A percentile compares a stretch with the other conserved stretches of the same genome.
These are phyloP conservation scores for Neolamprologus hecqui DNA, from an alignment of 2,113 vertebrate species.

Conservation along the genomic window DNA sequence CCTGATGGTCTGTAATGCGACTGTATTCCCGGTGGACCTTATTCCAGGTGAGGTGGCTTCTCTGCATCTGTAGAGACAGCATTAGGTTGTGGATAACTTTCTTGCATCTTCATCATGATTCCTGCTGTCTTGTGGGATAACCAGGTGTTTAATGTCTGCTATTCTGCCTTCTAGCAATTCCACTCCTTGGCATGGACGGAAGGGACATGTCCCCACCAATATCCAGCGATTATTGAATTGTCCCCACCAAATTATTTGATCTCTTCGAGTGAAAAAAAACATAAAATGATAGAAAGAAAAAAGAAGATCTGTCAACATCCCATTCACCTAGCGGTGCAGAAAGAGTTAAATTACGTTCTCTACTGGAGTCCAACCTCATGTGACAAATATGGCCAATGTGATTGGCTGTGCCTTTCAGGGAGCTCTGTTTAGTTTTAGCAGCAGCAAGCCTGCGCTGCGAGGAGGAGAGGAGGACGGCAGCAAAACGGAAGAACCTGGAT, in stretches of 20 bases:
- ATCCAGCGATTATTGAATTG: background rate
- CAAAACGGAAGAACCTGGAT: background rate
- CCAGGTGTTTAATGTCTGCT: background rate
- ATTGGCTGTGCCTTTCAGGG: background rate
- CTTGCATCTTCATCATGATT: background rate
- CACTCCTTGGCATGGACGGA: background rate
- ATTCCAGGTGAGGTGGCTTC: background rate
- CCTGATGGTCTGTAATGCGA: background rate
- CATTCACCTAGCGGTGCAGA: background rate
- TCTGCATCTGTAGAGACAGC: background rate
- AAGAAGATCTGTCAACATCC: background rate
- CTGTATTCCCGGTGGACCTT: background rate
- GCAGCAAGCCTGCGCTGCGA: fast-evolving
- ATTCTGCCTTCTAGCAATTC: background rate
- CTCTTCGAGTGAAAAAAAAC: background rate
- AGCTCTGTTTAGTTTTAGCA: too few relatives aligned
- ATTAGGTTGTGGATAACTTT: background rate
- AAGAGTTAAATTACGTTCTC: background rate
- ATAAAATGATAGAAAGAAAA: background rate
- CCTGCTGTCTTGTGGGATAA: background rate
- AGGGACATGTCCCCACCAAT: background rate
- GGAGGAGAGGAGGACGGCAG: background rate
- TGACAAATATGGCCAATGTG: background rate
- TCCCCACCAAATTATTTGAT: background rate
- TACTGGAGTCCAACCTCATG: background rate